A percentile compares a stretch with the other conserved stretches of the same genome.
These are phyloP conservation scores for Calycopis cecrops DNA, from an alignment of 1,140 invertebrate genomes.

Conservation along the genomic window DNA sequence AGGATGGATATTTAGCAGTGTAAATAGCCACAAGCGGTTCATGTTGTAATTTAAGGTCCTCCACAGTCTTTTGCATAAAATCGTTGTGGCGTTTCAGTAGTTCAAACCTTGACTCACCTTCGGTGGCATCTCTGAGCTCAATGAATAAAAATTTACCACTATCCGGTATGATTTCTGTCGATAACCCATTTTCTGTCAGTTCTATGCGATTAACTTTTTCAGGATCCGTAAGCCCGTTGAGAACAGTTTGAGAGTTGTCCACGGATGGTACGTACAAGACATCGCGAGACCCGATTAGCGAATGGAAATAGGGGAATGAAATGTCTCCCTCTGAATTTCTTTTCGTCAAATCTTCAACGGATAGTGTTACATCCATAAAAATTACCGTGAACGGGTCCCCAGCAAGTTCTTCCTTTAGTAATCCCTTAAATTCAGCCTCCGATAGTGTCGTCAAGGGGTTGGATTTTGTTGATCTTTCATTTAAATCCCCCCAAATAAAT, in stretches of 20 bases:
- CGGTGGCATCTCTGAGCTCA: constrained; percentile 57
- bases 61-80: constrained; percentile 58
- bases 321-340: constrained; percentile 53
- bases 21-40: constrained; percentile 55
- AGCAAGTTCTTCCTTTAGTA: constrained; percentile 41
- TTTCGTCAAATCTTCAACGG: constrained; percentile 65
- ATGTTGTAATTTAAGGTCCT: constrained; percentile 45
- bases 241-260: constrained; percentile 37
- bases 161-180: constrained; percentile 47
- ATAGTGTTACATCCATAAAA: constrained; percentile 65
- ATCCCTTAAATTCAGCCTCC: constrained; percentile 37
- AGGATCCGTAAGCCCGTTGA: constrained; percentile 48
- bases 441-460: constrained; percentile 42
- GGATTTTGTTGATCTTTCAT: constrained; percentile 34
- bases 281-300: constrained; percentile 41
- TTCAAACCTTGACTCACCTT: constrained; percentile 54
- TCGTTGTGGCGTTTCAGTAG: constrained; percentile 61
- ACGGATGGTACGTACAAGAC: constrained; percentile 53
- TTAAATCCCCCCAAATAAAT: constrained; percentile 58
- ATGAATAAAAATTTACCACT: constrained; percentile 56
- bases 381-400: constrained; percentile 49
- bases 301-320: constrained; percentile 49
- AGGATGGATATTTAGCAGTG: constrained; percentile 60
- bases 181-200: constrained; percentile 53
- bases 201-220: constrained; percentile 49